Conservation (phyloP, 2,113 vertebrate species). For the Silurus meridionalis region DNA sequence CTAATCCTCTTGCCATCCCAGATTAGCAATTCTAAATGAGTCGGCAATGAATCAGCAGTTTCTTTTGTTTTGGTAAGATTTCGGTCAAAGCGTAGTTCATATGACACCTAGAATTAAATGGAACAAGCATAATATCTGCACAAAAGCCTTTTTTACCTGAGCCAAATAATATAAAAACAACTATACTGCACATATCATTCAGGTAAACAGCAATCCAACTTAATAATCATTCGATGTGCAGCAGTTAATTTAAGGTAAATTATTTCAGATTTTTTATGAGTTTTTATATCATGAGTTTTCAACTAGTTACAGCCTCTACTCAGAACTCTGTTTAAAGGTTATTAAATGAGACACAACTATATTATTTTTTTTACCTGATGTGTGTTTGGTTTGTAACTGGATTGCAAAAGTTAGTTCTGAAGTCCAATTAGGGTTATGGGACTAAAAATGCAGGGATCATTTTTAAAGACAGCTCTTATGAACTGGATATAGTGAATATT, state of each 20-base stretch:
- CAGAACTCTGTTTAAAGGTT: background rate
- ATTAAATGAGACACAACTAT: background rate
- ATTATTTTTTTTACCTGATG: background rate
- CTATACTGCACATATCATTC: background rate
- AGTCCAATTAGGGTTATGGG: background rate
- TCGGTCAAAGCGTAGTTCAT: conserved; percentile 36
- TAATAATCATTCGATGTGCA: background rate
- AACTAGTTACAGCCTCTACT: background rate
- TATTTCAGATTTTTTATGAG: background rate
- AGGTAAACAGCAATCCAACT: background rate
- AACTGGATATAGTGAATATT: background rate
- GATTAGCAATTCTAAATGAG: conserved; percentile 73
- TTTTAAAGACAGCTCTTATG: background rate
- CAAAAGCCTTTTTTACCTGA: background rate
- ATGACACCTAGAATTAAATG: conserved; percentile 40
- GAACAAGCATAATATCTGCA: conserved; percentile 9
- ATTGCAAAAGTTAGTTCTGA: background rate
- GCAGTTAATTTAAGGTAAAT: background rate
- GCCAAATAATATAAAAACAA: background rate
- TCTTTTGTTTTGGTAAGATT: conserved; percentile 50
- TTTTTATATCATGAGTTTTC: background rate
- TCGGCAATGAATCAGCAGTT: conserved; percentile 77
- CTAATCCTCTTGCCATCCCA: conserved; percentile 72
- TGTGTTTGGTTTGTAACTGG: background rate
- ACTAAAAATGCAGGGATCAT: background rate